Conservation (phyloP, 2,113 vertebrate genomes). For the Daboia siamensis region DNA sequence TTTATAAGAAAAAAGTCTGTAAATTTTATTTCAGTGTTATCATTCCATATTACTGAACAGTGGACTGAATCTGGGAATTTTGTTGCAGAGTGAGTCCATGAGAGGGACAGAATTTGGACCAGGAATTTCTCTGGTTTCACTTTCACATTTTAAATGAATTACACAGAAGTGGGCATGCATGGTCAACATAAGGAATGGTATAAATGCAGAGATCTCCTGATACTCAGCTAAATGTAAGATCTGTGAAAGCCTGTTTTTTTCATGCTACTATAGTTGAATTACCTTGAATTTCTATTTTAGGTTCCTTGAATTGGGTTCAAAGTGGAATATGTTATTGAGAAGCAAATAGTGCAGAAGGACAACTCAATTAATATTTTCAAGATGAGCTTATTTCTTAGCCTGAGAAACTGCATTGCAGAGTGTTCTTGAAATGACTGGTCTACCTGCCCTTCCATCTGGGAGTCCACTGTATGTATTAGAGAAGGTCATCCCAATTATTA, state of each 20-base stretch:
- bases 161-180: background rate
- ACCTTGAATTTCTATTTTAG: background rate
- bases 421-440: slow-evolving; percentile 21
- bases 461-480: background rate
- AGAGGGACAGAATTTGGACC: background rate
- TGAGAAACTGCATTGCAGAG: background rate
- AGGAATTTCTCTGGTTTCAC: background rate
- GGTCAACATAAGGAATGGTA: background rate
- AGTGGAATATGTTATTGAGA: background rate
- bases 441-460: background rate
- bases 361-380: background rate
- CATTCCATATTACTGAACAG: background rate
- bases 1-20: background rate
- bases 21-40: too few relatives aligned
- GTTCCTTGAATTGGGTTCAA: background rate
- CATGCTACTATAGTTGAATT: background rate
- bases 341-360: background rate
- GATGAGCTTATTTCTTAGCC: background rate
- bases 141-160: background rate
- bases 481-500: slow-evolving; percentile 1
- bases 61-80: background rate
- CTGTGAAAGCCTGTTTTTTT: background rate
- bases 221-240: background rate
- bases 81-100: background rate
- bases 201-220: background rate